Evolutionary conservation across 1,140 invertebrate species (phyloP).

Genomic region (Drosophila littoralis): DNA sequence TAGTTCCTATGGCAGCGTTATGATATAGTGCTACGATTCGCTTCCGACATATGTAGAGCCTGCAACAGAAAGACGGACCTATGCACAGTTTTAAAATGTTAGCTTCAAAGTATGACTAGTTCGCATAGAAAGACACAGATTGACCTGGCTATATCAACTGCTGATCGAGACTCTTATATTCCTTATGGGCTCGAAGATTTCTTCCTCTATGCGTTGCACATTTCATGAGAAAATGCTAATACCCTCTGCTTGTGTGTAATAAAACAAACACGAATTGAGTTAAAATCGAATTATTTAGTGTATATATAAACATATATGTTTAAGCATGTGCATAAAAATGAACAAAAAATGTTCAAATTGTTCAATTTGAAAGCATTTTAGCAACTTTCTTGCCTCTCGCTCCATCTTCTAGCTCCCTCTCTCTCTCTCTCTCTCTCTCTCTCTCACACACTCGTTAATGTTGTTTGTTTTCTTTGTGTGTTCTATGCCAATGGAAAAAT

Average conservation of each 20-base stretch:
- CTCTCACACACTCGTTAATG: background rate
- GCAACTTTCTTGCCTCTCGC: background rate
- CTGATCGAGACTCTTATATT: too few relatives aligned
- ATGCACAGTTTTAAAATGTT: too few relatives aligned
- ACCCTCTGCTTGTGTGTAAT: background rate
- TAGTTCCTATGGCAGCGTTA: too few relatives aligned
- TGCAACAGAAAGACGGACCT: too few relatives aligned
- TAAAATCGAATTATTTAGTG: slow-evolving; percentile 10
- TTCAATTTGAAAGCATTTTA: slow-evolving; percentile 19
- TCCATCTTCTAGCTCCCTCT: background rate
- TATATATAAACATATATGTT: slow-evolving; percentile 6
- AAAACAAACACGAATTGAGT: slow-evolving; percentile 18
- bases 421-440: background rate
- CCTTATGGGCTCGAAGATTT: too few relatives aligned
- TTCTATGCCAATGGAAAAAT: slow-evolving; percentile 18
- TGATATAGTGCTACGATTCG: too few relatives aligned
- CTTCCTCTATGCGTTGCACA: too few relatives aligned
- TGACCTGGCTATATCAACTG: too few relatives aligned
- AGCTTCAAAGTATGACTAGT: too few relatives aligned
- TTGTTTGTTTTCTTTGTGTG: background rate
- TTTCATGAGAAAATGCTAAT: too few relatives aligned
- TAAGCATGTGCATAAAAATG: slow-evolving; percentile 1
- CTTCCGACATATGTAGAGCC: background rate
- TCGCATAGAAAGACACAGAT: background rate
- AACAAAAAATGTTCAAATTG: slow-evolving; percentile 10